Evolutionary conservation across 2,113 vertebrate genomes (phyloP).

Genomic region (Camelus bactrianus): DNA sequence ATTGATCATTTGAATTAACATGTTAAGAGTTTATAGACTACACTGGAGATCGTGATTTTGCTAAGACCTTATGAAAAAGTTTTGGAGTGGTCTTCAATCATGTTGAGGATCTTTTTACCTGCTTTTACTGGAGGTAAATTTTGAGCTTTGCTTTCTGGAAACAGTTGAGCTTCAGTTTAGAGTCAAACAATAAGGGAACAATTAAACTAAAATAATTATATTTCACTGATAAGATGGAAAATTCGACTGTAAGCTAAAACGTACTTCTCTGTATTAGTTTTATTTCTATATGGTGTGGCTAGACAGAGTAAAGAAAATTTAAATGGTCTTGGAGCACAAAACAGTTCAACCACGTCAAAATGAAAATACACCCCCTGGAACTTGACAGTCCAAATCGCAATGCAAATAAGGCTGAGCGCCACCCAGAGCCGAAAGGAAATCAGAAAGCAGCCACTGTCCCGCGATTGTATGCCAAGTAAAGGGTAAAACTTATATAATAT

Average conservation of each 20-base stretch:
- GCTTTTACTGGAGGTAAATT: not conserved
- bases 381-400: not conserved
- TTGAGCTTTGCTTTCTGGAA: not conserved
- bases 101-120: not conserved
- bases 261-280: not conserved
- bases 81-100: not conserved
- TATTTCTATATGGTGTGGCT: not conserved
- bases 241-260: not conserved
- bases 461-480: not conserved
- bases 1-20: not conserved
- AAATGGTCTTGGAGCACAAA: not conserved
- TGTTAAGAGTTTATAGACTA: not conserved
- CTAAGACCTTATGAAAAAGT: not conserved
- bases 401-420: not conserved
- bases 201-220: not conserved
- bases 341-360: not conserved
- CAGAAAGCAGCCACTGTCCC: not conserved
- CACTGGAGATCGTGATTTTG: slow-evolving; percentile 28
- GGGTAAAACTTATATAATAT: not conserved
- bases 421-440: not conserved
- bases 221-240: slow-evolving; percentile 8
- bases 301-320: not conserved
- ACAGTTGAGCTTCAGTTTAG: slow-evolving; percentile 20
- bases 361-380: not conserved
- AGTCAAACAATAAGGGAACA: not conserved